Base-by-base conservation (phyloP, 2,797 vertebrate species). In the Sarcophilus harrisii region DNA sequence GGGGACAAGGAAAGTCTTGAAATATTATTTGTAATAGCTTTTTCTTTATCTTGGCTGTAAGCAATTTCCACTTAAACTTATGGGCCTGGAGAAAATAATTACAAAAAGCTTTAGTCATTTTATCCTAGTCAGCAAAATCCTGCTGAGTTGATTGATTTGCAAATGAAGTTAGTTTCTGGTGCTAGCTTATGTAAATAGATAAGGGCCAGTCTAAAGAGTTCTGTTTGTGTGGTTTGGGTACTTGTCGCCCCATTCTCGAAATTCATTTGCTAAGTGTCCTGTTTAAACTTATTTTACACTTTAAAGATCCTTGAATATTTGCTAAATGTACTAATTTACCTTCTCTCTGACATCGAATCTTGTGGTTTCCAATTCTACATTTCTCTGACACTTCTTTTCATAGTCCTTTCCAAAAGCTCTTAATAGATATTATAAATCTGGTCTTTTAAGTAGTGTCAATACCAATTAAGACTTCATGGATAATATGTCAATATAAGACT, bases 341-440 rank as follows among this genome's bases (percentile, higher is more conserved):
- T 73, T 95, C 96, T 96, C 97, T 90, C 96, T 89, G 1, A 94
- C 62, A 91, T 6, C 94, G 14, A 90, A 28, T 30, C 57, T 96
- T 94, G 92, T 62, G 92, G 95, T 96, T 97, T 97, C 97, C 55
- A 93, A 93, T 95, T 96, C 93, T 92, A 0, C 97, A 97, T 97
- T 97, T 96, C 96, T 97, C 92, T 95, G 92, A 97, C 93, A 96
- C 96, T 97, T 97, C 96, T 93, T 97, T 90, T 52, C 3, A 1
- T 52, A 94, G 94, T 96, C 97, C 94, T 97, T 95, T 97, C 95
- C 92, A 89, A 90, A 95, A 93, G 97, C 97, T 97, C 97, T 97
- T 98, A 97, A 97, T 98, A 97, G 96, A n/a, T 94, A 91, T 94
- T 94, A 92, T 96, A 97, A 96, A 90, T 90, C 55, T 94, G 94